Evolutionary conservation across 2,888 invertebrate species (phyloP).

Genomic region (Dynastes hyllus): DNA sequence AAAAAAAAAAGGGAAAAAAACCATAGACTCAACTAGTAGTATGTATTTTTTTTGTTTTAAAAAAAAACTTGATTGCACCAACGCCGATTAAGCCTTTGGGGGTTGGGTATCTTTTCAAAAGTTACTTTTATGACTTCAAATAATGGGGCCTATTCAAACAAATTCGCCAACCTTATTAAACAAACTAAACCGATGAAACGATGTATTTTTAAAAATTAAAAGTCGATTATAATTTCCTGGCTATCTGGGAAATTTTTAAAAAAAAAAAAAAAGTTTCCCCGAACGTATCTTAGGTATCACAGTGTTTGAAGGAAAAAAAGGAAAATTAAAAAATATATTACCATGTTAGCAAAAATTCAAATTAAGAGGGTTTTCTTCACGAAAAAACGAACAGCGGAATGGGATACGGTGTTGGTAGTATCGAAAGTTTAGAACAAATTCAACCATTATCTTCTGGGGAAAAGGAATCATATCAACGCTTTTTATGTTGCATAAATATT

Average conservation of each 20-base stretch:
- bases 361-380: slow-evolving; percentile 73
- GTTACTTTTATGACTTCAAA: slow-evolving; percentile 3
- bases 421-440: slow-evolving; percentile 74
- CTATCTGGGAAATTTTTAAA: slow-evolving; percentile 49
- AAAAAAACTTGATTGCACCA: no score
- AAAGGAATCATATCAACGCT: slow-evolving; percentile 69
- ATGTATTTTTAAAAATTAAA: slow-evolving; percentile 48
- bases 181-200: background rate
- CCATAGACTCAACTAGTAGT: no score
- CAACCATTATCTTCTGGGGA: slow-evolving; percentile 76
- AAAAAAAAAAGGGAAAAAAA: no score
- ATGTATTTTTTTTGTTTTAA: no score
- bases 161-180: background rate
- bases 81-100: no score
- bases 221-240: slow-evolving; percentile 42
- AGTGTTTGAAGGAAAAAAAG: slow-evolving; percentile 76
- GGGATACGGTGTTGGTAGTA: slow-evolving; percentile 72
- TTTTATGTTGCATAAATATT: no score
- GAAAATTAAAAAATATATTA: slow-evolving; percentile 78
- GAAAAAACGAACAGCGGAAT: slow-evolving; percentile 67
- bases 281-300: slow-evolving; percentile 76
- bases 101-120: slow-evolving; percentile 44
- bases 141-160: background rate
- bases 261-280: slow-evolving; percentile 67
- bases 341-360: slow-evolving; percentile 74